Conservation (phyloP, 2,113 vertebrate genomes). For the Ceuthmochares aereus region DNA sequence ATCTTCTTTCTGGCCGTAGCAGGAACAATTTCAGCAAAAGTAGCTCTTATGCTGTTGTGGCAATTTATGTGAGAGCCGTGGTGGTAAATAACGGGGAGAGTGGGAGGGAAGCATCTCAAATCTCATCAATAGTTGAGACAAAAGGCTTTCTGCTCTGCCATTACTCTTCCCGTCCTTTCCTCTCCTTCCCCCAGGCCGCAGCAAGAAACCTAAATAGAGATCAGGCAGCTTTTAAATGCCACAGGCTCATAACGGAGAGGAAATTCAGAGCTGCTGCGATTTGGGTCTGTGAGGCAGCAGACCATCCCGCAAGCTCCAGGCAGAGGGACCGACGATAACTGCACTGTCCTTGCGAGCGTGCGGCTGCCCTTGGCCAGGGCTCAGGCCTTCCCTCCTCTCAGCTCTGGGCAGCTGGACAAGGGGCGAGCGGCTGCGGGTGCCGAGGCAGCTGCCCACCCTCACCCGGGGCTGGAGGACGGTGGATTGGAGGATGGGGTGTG, state of each 20-base stretch:
- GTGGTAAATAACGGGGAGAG: background rate
- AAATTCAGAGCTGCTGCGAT: background rate
- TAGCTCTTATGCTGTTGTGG: background rate
- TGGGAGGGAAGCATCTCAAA: background rate
- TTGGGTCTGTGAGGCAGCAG: background rate
- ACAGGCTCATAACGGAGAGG: constrained; percentile 8
- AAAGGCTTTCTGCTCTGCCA: constrained; percentile 35
- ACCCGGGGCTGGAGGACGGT: rapidly evolving
- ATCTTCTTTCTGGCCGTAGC: background rate
- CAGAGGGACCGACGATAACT: background rate
- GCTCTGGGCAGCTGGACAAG: background rate
- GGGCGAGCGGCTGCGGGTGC: rapidly evolving
- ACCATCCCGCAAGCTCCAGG: background rate
- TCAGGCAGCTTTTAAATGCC: constrained; percentile 65
- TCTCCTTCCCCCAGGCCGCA: constrained; percentile 37
- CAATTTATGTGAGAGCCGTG: background rate
- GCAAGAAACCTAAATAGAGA: constrained; percentile 23
- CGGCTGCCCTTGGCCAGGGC: background rate
- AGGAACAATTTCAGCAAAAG: background rate
- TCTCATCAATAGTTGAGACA: constrained; percentile 20
- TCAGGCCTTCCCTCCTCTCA: rapidly evolving
- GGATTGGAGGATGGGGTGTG: rapidly evolving
- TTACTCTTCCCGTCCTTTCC: constrained; percentile 38
- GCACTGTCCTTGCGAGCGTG: background rate
- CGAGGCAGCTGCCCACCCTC: rapidly evolving